Evolutionary conservation across 2,797 vertebrate genomes (phyloP), one percentile per base, ranked within the genome.

Genomic region (Propithecus deckenii): DNA sequence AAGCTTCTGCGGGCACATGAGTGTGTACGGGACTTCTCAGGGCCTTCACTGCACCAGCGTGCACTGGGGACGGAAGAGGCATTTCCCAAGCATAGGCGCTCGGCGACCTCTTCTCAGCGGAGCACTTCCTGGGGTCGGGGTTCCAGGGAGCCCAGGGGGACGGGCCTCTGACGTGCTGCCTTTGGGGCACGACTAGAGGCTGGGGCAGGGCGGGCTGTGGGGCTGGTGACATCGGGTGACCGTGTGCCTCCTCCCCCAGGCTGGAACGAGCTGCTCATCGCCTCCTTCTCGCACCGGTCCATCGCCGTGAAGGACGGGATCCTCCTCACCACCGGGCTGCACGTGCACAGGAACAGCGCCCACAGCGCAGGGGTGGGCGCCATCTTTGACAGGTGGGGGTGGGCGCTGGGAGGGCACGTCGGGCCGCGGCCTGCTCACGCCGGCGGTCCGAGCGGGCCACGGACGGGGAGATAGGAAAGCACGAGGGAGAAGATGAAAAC

Each of bases 351-450:
- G 41, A 99, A 99, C 99, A 99, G 99, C 5, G 99, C 99, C 17
- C 99, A 99, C 97, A 99, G 99, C 3, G 99, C 99, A 0, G 99
- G 99, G n/a, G 99, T 99, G 35, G 99, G 99, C 94, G 99, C 99
- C 98, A 99, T 99, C 98, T 99, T 99, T 93, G 99, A 99, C 99
- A 99, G 99, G 99, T 99, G 97, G 76, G 96, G 96, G 96, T 20
- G 23, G 22, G 48, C 63, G 7, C 63, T 8, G 63, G 63, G 61
- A 65, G 61, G 61, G 61, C 14, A 17, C 12, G 74, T 57, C 22
- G 2, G 1, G 22, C 48, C 7, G 0, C 0, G 1, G 75, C n/a
- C 32, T 1, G 13, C 0, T 4, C 50, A 28, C 4, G 1, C 50
- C 48, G 14, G 15, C 50, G 35, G 32, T 4, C 2, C 22, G 0